Conservation (phyloP, 2,888 invertebrate genomes). For the Lycia hirtaria region DNA sequence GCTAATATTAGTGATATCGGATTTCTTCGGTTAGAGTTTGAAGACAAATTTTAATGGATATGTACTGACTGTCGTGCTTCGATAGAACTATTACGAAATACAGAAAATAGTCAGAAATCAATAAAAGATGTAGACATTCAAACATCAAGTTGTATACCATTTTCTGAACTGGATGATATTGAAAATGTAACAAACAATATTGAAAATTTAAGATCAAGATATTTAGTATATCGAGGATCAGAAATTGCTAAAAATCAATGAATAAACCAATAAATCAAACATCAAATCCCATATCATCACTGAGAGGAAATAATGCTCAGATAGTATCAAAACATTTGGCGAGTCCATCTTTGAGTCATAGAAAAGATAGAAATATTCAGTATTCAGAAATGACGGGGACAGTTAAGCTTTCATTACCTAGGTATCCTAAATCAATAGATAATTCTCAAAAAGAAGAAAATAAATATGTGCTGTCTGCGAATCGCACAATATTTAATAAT, state of each 20-base stretch:
- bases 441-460: neutral
- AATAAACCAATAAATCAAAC: neutral
- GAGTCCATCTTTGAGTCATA: neutral
- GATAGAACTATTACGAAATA: neutral
- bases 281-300: neutral
- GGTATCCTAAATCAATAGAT: neutral
- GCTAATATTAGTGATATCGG: constrained; percentile 18
- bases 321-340: neutral
- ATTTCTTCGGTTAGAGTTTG: constrained; percentile 14
- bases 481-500: neutral
- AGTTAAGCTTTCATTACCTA: neutral
- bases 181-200: no score
- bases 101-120: neutral
- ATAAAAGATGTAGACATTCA: neutral
- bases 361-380: neutral
- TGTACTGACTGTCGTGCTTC: constrained; percentile 5
- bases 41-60: constrained; percentile 13
- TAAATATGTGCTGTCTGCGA: neutral
- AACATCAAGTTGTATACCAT: neutral
- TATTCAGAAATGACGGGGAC: neutral
- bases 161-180: no score
- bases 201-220: no score
- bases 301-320: neutral
- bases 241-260: no score
- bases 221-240: no score